Base-by-base conservation (phyloP, 2,888 invertebrate species). In the Molorchus minor region DNA sequence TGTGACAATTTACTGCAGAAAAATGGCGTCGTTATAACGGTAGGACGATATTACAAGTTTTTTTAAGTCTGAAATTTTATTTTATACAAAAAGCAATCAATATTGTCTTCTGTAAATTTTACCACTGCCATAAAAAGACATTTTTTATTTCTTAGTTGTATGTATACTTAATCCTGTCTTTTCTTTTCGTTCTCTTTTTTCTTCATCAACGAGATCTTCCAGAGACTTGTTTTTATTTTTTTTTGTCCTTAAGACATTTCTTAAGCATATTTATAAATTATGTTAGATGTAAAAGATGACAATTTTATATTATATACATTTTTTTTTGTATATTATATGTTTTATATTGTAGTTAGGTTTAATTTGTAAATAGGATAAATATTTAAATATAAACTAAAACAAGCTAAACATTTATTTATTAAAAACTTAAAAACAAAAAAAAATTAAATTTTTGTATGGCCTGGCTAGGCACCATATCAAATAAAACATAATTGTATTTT, bases 301-400 rank as follows among this genome's bases (percentile, higher is more conserved):
- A 52, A 25, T 52, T 52, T 40, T 52, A 52, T 52, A 52, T 52
- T 52, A 52, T 52, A 52, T 10, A 45, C 41, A 41, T 41, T 52
- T n/a, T n/a, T n/a, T n/a, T n/a, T 41, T 52, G 52, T 52, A 41
- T 52, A 52, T 52, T 52, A 41, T 52, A 52, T 41, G 30, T 52
- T 52, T 52, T 52, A 52, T 52, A 52, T 52, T 52, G 41, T 52
- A 49, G n/a, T 49, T 49, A 52, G 16, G 41, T 41, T 17, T 52
- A 52, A 40, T 52, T 52, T 52, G 52, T 52, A 52, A 52, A 52
- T 52, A 52, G 52, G 52, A 30, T 52, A 40, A 52, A 52, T 52
- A 52, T 52, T 52, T 40, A 51, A 49, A 51, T 51, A 52, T 29
- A 49, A 38, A 3, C 33, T 33, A 33, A 10, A 33, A 33, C 33